phyloP scores from a whole-genome alignment of 2,113 vertebrate species.

The Pelecanoides urinatrix region DNA sequence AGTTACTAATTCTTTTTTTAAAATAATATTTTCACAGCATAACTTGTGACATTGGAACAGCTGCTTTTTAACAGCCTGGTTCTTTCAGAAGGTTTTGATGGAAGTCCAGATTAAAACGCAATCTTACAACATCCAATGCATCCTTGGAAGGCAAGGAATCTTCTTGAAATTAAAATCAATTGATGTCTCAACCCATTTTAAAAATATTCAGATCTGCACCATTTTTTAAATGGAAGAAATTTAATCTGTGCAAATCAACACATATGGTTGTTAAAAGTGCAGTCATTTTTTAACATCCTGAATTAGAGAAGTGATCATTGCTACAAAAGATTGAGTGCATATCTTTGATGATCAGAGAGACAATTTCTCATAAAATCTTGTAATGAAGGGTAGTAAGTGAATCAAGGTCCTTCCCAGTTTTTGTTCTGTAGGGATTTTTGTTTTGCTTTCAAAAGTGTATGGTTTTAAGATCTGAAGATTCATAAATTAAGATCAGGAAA shows the following conservation, averaged over 20 bases:
- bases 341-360: not conserved
- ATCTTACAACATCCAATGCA: not conserved
- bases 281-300: not conserved
- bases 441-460: not conserved
- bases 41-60: not conserved
- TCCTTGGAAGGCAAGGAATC: not conserved
- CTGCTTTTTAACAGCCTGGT: not conserved
- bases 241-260: not conserved
- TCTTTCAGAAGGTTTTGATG: not conserved
- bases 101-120: not conserved
- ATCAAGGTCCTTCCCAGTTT: not conserved
- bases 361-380: not conserved
- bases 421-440: not conserved
- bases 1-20: not conserved
- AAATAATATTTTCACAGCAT: not conserved
- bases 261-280: not conserved
- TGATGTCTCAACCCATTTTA: not conserved
- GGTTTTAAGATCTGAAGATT: not conserved
- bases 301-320: not conserved
- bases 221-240: not conserved
- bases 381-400: not conserved
- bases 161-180: constrained; percentile 15
- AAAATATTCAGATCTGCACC: not conserved
- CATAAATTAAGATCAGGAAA: not conserved
- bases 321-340: not conserved